Base-by-base conservation (phyloP, 2,888 invertebrate species). In the Cylindroiulus punctatus region DNA sequence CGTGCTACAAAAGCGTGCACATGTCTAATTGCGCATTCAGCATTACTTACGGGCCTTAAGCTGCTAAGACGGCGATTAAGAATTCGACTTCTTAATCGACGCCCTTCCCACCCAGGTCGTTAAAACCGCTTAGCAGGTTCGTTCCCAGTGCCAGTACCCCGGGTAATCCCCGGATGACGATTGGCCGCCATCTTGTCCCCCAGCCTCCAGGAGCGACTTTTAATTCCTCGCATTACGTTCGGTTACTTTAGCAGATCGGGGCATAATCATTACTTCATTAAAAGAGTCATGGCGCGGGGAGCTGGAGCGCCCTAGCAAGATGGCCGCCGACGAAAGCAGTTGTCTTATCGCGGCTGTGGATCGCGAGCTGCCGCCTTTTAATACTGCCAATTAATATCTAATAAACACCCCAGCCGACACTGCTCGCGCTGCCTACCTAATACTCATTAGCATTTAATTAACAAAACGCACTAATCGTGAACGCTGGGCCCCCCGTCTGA, bases 371-470 rank as follows among this genome's bases (percentile, higher is more conserved):
- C 82, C 47, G 32, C 81, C 86, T 76, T 86, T 86, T 86, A 76
- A 86, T 86, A 81, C 81, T 86, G 47, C 86, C 86, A 86, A 86
- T 86, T 86, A 86, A 81, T 86, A 86, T 81, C 86, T 86, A 86
- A 86, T 86, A 81, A 86, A 86, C 86, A 86, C 76, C 65, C 85
- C 30, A 82, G 82, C 32, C 82, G 82, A 82, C 42, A 82, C 82
- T 82, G 82, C 82, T 52, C 44, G 44, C 40, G n/a, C 47, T 65
- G 42, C 81, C 42, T 42, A 47, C 40, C 57, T 86, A 76, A 81
- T 86, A 81, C 86, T 86, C 86, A 86, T 86, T 86, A 86, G 86
- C 86, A 86, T 86, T 86, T 86, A 86, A 86, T 86, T 86, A 86
- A 86, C 86, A 86, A 86, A 86, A 86, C 81, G 86, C 81, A 42